Base-by-base conservation (phyloP, 2,797 vertebrate species). In the Oryzias dopingdopingensis region DNA sequence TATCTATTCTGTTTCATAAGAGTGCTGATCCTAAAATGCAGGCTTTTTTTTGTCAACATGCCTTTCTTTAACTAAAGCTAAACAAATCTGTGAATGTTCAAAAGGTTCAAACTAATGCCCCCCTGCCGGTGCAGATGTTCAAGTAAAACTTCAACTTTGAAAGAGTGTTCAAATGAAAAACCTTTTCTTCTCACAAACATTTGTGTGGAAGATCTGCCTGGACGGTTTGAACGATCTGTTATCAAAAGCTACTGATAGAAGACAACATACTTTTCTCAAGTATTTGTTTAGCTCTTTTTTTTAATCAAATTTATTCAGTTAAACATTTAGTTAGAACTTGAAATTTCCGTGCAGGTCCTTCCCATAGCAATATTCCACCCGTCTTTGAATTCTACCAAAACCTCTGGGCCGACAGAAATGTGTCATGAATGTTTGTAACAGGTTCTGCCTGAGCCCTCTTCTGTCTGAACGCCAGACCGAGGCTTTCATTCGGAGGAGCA, bases 351-450 rank as follows among this genome's bases (percentile, higher is more conserved):
- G 65, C 64, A 54, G 68, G 59, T 81, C 72, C 65, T 73, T 58
- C 62, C 71, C 67, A 72, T 29, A 80, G 82, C 84, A 86, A 88
- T 88, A 84, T 73, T 80, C 77, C 45, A 40, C 58, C 54, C 68
- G 52, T 78, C 62, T 68, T 70, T 59, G 41, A 46, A 48, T 59
- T 60, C 70, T 55, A 65, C 65, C 45, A 72, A 75, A 46, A 55
- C 62, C 54, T 61, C 14, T 1, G 3, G 52, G 52, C 52, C 45
- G 59, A 50, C 54, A 70, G 52, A 59, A 66, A 67, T 46, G 56
- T 77, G 58, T 43, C 48, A 69, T 79, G 83, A 86, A 86, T 86
- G 84, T 88, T 37, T 73, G 56, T 56, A 70, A 62, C 63, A 59
- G 65, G 76, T 67, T 80, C 69, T 55, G 49, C 52, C 65, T 52